Evolutionary conservation across 2,113 vertebrate species (phyloP), one percentile per base, ranked within the genome.

Genomic region (Pterocles orientalis): DNA sequence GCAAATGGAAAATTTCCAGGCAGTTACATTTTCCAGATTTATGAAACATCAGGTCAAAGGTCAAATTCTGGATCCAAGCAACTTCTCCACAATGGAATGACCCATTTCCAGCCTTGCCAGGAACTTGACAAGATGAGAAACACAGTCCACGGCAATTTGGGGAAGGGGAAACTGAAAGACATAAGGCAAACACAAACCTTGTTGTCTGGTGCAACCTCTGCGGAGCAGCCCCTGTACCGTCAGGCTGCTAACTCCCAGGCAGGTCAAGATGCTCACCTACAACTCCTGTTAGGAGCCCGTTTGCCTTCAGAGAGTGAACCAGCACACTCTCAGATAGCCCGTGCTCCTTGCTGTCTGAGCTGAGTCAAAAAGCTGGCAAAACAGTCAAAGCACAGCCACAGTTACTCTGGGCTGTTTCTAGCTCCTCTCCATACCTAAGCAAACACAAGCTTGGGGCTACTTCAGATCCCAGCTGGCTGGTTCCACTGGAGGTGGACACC

Each of bases 21-120:
- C 16, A 83, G 68, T 75, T 90, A 84, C n/a, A 77, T 82, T 90
- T 96, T 78, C 88, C 94, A 96, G 72, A 88, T 72, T 93, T 24
- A 91, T 2, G 19, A 95, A 96, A 79, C 48, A 75, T 72, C 65
- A 69, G 57, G 68, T 75, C 90, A 93, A 90, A 84, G 60, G 80
- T 92, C 69, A 78, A 86, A 51, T 65, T 64, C 41, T 78, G 56
- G 65, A 89, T 53, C 34, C n/a, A 81, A 91, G 62, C 31, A 85
- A 87, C 61, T 82, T 81, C 58, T 86, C 58, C 58, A 82, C 14
- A 87, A 85, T 10, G 7, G 51, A 65, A 71, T 0, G 0, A 48
- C 47, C 47, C 36, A 68, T 10, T 14, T n/a, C 68, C 4, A 1
- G 56, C 3, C 1, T 45, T 79, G 15, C 36, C 48, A 66, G 61